Percentiles rank a stretch among this genome's conserved stretches.
Evolutionary conservation across 2,797 vertebrate species (phyloP).

Genomic region (Cyprinodon diabolis): DNA sequence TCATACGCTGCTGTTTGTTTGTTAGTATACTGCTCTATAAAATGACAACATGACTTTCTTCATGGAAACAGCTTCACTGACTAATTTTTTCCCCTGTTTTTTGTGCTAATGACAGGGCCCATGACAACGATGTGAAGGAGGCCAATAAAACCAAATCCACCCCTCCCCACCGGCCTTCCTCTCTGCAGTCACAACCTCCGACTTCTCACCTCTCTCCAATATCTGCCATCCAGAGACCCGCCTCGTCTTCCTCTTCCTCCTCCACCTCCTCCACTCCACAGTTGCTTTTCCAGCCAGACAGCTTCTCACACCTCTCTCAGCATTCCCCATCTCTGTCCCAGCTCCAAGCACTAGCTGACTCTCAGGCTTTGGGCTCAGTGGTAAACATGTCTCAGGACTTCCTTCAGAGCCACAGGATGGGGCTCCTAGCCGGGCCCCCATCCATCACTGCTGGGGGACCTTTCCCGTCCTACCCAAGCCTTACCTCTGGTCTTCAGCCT

Average conservation of each 20-base stretch:
- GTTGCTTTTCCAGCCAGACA: constrained; percentile 84
- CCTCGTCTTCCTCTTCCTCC: constrained; percentile 65
- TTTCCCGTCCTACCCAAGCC: constrained; percentile 73
- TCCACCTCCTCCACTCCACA: constrained; percentile 76
- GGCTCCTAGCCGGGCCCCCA: constrained; percentile 67
- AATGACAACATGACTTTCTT: background rate
- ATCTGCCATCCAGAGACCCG: constrained; percentile 69
- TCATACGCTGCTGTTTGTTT: background rate
- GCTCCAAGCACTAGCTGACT: constrained; percentile 81
- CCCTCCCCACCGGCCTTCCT: constrained; percentile 70
- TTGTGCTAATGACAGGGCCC: constrained; percentile 74
- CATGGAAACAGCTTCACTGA: background rate
- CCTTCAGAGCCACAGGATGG: constrained; percentile 82
- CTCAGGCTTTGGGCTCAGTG: constrained; percentile 84
- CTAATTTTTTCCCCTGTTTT: background rate
- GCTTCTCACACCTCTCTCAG: constrained; percentile 79
- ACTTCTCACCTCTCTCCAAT: constrained; percentile 71
- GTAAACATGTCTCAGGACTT: constrained; percentile 84
- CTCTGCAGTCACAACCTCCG: constrained; percentile 72
- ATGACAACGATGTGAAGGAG: constrained; percentile 88
- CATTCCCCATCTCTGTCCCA: constrained; percentile 78
- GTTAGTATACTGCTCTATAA: background rate
- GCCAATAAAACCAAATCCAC: constrained; percentile 85
- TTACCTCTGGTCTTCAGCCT: constrained; percentile 72
- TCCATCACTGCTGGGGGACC: constrained; percentile 58